Conservation (phyloP, 2,888 invertebrate species). For the Phyllotreta striolata region DNA sequence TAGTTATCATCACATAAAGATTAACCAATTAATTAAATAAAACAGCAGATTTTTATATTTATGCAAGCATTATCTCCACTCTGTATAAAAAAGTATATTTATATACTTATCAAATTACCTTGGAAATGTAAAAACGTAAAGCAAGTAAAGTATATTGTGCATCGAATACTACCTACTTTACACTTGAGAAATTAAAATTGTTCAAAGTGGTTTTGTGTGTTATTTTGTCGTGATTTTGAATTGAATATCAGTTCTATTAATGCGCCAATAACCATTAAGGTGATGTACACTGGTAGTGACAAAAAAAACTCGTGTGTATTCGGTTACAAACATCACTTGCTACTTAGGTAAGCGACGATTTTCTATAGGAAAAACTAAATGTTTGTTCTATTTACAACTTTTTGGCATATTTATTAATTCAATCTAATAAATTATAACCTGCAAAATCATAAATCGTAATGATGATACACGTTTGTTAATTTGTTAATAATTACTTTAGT, state of each 20-base stretch:
- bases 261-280: background rate
- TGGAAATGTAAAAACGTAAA: constrained; percentile 18
- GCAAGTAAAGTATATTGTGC: constrained; percentile 18
- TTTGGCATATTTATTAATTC: constrained; percentile 17
- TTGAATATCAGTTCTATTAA: constrained; percentile 4
- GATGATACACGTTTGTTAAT: background rate
- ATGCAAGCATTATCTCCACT: constrained; percentile 11
- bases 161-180: constrained; percentile 6
- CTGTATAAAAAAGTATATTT: constrained; percentile 16
- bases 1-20: too few relatives aligned
- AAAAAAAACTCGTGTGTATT: constrained; percentile 25
- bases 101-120: constrained; percentile 28
- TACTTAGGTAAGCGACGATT: constrained; percentile 19
- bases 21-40: too few relatives aligned
- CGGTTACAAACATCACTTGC: constrained; percentile 27
- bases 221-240: background rate
- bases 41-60: too few relatives aligned
- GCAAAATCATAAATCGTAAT: background rate
- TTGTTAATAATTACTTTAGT: too few relatives aligned
- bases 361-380: background rate
- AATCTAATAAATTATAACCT: background rate
- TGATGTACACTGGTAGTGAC: constrained; percentile 13
- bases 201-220: constrained; percentile 11
- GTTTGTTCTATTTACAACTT: constrained; percentile 7
- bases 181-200: constrained; percentile 12